phyloP scores from a whole-genome alignment of 2,888 invertebrate genomes.

The Pedicia rivosa region DNA sequence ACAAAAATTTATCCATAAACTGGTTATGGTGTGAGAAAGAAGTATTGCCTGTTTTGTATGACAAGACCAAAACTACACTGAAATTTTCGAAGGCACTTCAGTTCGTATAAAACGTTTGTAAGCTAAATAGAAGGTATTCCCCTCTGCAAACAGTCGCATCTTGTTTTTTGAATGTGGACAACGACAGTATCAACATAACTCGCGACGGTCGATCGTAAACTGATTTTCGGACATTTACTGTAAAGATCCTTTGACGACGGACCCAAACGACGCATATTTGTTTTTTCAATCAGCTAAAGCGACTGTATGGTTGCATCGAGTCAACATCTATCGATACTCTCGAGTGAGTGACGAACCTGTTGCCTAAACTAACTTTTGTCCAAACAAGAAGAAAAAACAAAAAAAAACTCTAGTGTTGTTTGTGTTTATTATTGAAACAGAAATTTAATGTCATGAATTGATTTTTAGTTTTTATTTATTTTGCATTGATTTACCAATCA shows the following conservation, averaged over 20 bases:
- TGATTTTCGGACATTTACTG: not conserved
- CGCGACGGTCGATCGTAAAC: slow-evolving; percentile 6
- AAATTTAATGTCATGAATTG: not conserved
- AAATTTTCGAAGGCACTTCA: slow-evolving; percentile 9
- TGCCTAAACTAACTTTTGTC: not conserved
- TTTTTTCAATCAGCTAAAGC: slow-evolving; percentile 36
- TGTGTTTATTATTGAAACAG: not conserved
- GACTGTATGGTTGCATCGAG: slow-evolving; percentile 10
- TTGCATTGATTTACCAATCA: not conserved
- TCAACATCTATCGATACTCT: slow-evolving; percentile 6
- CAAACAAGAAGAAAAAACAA: not conserved
- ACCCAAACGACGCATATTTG: slow-evolving; percentile 31
- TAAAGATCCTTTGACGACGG: slow-evolving; percentile 2
- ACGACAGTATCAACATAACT: slow-evolving; percentile 2
- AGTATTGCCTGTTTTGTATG: slow-evolving; percentile 3
- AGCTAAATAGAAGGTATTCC: slow-evolving; percentile 34
- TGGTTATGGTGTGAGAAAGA: no score
- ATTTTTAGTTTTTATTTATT: not conserved
- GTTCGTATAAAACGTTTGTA: slow-evolving; percentile 11
- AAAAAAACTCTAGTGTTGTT: not conserved
- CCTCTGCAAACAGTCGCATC: slow-evolving; percentile 35
- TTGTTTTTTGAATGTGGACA: slow-evolving; percentile 10
- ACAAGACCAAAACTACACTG: slow-evolving; percentile 4
- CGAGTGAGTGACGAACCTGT: not conserved
- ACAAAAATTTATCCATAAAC: no score